Evolutionary conservation across 2,113 vertebrate species (phyloP).

Genomic region (Mastomys natalensis): DNA sequence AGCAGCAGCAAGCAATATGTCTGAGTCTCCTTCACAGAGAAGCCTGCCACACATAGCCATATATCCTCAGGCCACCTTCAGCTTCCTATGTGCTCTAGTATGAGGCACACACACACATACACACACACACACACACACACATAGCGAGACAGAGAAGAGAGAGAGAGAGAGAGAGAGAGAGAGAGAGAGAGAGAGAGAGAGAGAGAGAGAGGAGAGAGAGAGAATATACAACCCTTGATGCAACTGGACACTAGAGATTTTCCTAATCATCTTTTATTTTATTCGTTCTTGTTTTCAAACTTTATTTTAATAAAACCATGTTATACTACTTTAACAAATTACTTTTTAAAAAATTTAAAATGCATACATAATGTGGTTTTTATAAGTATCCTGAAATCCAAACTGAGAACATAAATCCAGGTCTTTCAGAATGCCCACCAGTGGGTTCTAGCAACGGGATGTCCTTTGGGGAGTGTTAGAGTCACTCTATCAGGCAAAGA

Average conservation of each 20-base stretch:
- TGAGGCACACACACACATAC: background rate
- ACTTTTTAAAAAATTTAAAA: background rate
- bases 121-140: too few relatives aligned
- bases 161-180: too few relatives aligned
- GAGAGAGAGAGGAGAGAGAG: too few relatives aligned
- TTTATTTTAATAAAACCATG: conserved; percentile 37
- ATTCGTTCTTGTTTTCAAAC: background rate
- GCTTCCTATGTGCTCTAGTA: too few relatives aligned
- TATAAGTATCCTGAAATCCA: conserved; percentile 1
- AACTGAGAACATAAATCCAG: conserved; percentile 15
- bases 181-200: too few relatives aligned
- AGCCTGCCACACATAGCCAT: too few relatives aligned
- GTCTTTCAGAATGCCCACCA: background rate
- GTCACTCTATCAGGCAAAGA: too few relatives aligned
- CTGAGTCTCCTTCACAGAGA: too few relatives aligned
- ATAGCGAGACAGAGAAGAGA: too few relatives aligned
- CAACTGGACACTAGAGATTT: background rate
- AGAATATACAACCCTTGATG: background rate
- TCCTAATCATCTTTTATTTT: background rate
- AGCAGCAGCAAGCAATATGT: too few relatives aligned
- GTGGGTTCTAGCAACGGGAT: background rate
- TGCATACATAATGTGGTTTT: background rate
- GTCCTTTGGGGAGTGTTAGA: background rate
- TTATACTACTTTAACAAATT: background rate
- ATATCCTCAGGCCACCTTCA: too few relatives aligned